Evolutionary conservation across 2,888 invertebrate genomes (phyloP).

Genomic region (Morpho deidamia): DNA sequence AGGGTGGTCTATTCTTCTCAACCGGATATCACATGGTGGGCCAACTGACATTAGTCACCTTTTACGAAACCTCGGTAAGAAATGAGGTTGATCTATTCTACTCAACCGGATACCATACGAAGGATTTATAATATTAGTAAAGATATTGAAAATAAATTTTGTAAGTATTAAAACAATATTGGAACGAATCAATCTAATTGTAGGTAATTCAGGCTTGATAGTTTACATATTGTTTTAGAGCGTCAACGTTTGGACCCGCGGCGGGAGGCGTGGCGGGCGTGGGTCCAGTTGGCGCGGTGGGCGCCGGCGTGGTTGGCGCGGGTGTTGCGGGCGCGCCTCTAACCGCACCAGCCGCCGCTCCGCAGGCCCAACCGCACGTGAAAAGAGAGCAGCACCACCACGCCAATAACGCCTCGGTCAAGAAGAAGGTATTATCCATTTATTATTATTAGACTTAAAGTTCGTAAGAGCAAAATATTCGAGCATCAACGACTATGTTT

Average conservation of each 20-base stretch:
- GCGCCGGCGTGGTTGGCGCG: constrained; percentile 20
- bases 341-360: constrained; percentile 28
- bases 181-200: too few species aligned
- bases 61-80: too few species aligned
- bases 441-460: not conserved
- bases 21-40: too few species aligned
- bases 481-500: too few species aligned
- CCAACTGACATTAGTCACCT: too few species aligned
- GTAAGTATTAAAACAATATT: too few species aligned
- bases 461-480: too few species aligned
- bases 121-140: not conserved
- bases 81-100: too few species aligned
- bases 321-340: constrained; percentile 16
- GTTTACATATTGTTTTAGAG: constrained; percentile 26
- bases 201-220: too few species aligned
- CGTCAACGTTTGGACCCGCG: constrained; percentile 51
- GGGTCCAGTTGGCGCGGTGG: constrained; percentile 26
- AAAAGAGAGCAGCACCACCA: constrained; percentile 63
- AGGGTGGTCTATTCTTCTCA: too few species aligned
- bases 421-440: constrained; percentile 54
- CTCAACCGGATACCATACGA: too few species aligned
- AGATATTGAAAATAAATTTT: too few species aligned
- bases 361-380: constrained; percentile 40
- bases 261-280: constrained; percentile 25
- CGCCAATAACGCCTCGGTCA: constrained; percentile 44